phyloP scores from a whole-genome alignment of 2,797 vertebrate genomes.

The Sphenopsis melanotis region DNA sequence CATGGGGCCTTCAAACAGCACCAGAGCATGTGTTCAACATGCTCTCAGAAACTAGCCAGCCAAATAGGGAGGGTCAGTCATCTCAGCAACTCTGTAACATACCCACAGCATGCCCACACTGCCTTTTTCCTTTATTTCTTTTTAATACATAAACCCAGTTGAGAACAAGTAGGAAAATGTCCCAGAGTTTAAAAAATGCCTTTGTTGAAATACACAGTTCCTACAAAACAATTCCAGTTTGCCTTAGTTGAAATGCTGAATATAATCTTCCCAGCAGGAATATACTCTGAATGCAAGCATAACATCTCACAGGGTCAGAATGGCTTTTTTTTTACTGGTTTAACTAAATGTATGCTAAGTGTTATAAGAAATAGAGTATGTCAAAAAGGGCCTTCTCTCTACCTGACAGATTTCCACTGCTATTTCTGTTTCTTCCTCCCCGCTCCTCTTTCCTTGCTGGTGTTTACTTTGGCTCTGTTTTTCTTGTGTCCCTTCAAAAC shows the following conservation, averaged over 20 bases:
- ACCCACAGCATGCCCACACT: neutral
- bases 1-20: constrained; percentile 58
- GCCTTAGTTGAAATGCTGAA: neutral
- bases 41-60: constrained; percentile 40
- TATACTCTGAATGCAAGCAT: neutral
- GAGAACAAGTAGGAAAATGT: neutral
- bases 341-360: neutral
- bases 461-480: constrained; percentile 11
- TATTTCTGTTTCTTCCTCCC: constrained; percentile 3
- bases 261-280: neutral
- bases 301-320: neutral
- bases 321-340: neutral
- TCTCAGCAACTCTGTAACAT: neutral
- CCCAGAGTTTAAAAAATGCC: neutral
- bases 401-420: neutral
- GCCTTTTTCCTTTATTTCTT: neutral
- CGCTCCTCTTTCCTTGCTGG: neutral
- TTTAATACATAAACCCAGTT: neutral
- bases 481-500: neutral
- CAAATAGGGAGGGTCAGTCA: constrained; percentile 46
- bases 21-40: constrained; percentile 67
- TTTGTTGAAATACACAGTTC: neutral
- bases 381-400: neutral
- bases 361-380: neutral
- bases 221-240: neutral